A percentile compares a stretch with the other conserved stretches of the same genome.
Evolutionary conservation across 2,888 invertebrate genomes (phyloP).

Genomic region (Spodoptera littoralis): DNA sequence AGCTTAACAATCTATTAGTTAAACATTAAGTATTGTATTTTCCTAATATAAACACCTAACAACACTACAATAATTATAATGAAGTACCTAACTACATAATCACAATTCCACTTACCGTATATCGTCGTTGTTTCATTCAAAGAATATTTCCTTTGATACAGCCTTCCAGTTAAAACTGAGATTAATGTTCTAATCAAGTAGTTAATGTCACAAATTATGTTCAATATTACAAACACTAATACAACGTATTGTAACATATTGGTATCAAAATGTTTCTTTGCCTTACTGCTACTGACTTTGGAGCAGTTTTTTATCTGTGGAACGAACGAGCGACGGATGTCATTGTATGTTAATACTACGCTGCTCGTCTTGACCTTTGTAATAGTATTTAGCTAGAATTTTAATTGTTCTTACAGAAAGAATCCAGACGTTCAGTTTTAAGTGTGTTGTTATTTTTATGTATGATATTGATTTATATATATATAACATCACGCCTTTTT

Average conservation of each 20-base stretch:
- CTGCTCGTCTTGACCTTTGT: conserved; percentile 37
- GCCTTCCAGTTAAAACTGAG: conserved; percentile 90
- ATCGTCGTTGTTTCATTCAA: conserved; percentile 91
- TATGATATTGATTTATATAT: too few relatives aligned
- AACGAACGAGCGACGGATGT: neutral
- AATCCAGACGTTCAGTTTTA: too few relatives aligned
- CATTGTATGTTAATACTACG: conserved; percentile 53
- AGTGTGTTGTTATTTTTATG: too few relatives aligned
- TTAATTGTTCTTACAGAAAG: neutral
- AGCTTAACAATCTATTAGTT: too few relatives aligned
- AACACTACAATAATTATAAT: too few relatives aligned
- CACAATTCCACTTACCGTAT: conserved; percentile 88
- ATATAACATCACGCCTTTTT: too few relatives aligned
- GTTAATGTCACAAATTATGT: conserved; percentile 91
- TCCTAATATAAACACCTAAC: neutral
- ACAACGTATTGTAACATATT: conserved; percentile 63
- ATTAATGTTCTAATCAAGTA: conserved; percentile 92
- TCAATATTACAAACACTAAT: conserved; percentile 82
- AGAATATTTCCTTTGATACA: conserved; percentile 90
- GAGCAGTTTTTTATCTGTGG: conserved; percentile 2
- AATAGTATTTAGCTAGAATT: conserved; percentile 11
- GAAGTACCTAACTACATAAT: too few relatives aligned
- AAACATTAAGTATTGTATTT: neutral
- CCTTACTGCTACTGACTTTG: conserved; percentile 4
- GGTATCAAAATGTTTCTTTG: conserved; percentile 6